These are phyloP conservation scores for Plebejus melissa DNA, from an alignment of 2,888 invertebrate species.

Conservation along the genomic window DNA sequence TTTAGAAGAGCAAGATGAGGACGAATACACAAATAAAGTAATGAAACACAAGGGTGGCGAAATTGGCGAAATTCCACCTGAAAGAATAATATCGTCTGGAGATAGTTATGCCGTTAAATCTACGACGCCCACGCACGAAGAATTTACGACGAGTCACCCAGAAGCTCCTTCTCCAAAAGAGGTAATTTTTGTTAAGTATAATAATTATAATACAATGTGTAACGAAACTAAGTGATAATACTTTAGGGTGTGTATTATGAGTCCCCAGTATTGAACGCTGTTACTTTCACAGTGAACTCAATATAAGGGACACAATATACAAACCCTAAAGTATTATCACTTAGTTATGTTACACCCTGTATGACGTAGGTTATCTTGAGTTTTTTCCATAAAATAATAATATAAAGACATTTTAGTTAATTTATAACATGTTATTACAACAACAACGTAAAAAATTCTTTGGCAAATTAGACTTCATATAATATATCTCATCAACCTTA, in stretches of 20 bases:
- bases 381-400: neutral
- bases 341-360: too few species aligned
- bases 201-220: too few species aligned
- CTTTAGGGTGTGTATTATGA: neutral
- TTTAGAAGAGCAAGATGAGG: slow-evolving; percentile 71
- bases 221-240: too few species aligned
- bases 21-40: slow-evolving; percentile 68
- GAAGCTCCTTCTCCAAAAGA: slow-evolving; percentile 48
- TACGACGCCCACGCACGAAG: slow-evolving; percentile 47
- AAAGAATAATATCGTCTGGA: slow-evolving; percentile 62
- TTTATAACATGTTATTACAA: neutral
- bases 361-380: neutral
- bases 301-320: too few species aligned
- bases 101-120: slow-evolving; percentile 52
- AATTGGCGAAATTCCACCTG: slow-evolving; percentile 75
- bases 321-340: too few species aligned
- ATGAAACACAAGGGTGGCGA: slow-evolving; percentile 76
- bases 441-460: neutral
- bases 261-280: too few species aligned
- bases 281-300: too few species aligned
- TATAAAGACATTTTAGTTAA: neutral
- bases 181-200: slow-evolving; percentile 44
- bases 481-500: slow-evolving; percentile 34
- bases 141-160: slow-evolving; percentile 49
- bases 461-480: neutral